Percentiles rank a stretch among this genome's conserved stretches.
Conservation (phyloP, 30 jellyfish, hydroid and myxozoan species). For the Aurelia sp. region DNA sequence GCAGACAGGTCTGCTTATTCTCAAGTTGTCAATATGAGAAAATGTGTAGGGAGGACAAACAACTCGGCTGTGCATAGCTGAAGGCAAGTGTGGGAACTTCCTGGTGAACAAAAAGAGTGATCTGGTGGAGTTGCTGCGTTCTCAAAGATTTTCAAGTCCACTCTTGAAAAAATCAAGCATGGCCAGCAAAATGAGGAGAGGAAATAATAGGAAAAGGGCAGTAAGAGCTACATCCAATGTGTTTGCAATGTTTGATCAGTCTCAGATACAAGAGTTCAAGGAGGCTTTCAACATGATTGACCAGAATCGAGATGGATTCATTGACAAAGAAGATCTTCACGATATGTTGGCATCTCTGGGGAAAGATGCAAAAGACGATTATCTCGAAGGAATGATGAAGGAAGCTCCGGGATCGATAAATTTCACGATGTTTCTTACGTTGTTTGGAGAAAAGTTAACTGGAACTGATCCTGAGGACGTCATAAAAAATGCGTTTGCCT, state of each 20-base stretch:
- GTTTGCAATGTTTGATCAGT: conserved; percentile 99
- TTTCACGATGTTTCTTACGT: conserved; percentile 98
- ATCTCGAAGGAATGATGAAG: conserved; percentile 97
- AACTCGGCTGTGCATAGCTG: conserved; percentile 13
- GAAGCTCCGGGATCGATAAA: conserved; percentile 99
- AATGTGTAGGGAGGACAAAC: neutral
- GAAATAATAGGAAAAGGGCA: conserved; percentile 93
- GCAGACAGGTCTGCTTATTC: no score
- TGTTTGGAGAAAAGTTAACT: conserved; percentile 94
- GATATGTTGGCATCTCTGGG: conserved; percentile 99
- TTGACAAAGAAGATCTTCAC: conserved; percentile 98
- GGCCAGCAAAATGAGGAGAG: conserved; percentile 93
- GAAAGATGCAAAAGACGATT: conserved; percentile 92
- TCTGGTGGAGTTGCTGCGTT: no score
- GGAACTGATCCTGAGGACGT: conserved; percentile 99
- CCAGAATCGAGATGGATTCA: conserved; percentile 99
- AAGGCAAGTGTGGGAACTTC: conserved; percentile 37
- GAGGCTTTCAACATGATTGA: conserved; percentile 99
- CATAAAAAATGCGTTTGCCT: conserved; percentile 97
- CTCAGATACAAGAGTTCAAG: conserved; percentile 99
- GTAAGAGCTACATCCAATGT: conserved; percentile 99
- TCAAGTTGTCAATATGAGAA: no score
- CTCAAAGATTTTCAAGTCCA: neutral
- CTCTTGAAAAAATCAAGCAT: conserved; percentile 8
- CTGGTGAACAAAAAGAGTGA: no score